These are phyloP conservation scores for Ashinkailepas kermadecensis DNA, from an alignment of 2,888 invertebrate genomes.

Conservation along the genomic window DNA sequence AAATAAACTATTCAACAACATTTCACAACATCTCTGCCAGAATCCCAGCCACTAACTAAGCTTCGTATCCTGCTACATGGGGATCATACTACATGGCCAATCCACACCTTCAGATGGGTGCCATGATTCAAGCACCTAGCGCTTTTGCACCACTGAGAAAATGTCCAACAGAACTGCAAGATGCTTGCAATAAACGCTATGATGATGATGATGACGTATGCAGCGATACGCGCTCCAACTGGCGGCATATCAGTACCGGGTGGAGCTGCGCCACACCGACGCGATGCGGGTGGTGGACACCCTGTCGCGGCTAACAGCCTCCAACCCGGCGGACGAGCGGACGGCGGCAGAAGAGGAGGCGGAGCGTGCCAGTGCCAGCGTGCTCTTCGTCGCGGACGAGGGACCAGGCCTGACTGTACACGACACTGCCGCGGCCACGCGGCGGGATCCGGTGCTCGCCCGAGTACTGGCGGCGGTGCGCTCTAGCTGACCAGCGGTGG, in stretches of 20 bases:
- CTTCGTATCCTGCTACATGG: too few species aligned
- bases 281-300: background rate
- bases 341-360: background rate
- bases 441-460: background rate
- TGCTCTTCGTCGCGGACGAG: background rate
- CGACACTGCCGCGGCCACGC: background rate
- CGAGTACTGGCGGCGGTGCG: background rate
- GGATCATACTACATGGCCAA: too few species aligned
- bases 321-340: background rate
- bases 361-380: background rate
- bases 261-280: background rate
- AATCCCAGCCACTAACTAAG: too few species aligned
- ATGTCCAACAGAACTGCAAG: too few species aligned
- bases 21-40: too few species aligned
- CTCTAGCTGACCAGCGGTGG: background rate
- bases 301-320: background rate
- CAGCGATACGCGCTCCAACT: too few species aligned
- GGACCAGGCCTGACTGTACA: background rate
- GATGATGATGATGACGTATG: too few species aligned
- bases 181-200: too few species aligned
- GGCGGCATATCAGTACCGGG: background rate
- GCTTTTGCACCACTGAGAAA: too few species aligned
- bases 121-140: too few species aligned
- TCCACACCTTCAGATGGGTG: too few species aligned
- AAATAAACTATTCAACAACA: too few species aligned